Evolutionary conservation across 2,113 vertebrate species (phyloP).

Genomic region (human (Homo sapiens)): GRCh38 chr4:47838501-47839000

Average conservation of each 20-base stretch:
- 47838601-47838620: not conserved
- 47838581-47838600: too few relatives aligned
- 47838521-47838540: not conserved
- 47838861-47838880: slow-evolving; percentile 22
- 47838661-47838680: too few relatives aligned
- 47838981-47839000: not conserved
- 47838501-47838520: not conserved
- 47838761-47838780: not conserved
- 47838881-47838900: not conserved
- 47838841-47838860: not conserved
- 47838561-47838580: not conserved
- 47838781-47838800: not conserved
- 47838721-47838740: not conserved
- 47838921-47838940: not conserved
- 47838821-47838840: not conserved
- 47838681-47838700: not conserved
- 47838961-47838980: not conserved
- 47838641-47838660: not conserved
- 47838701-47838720: not conserved
- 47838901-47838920: not conserved
- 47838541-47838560: not conserved
- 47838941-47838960: not conserved
- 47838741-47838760: not conserved
- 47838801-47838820: not conserved
- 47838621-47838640: not conserved